Conservation (phyloP, 2,113 vertebrate genomes). For the Formicarius rufipectus region DNA sequence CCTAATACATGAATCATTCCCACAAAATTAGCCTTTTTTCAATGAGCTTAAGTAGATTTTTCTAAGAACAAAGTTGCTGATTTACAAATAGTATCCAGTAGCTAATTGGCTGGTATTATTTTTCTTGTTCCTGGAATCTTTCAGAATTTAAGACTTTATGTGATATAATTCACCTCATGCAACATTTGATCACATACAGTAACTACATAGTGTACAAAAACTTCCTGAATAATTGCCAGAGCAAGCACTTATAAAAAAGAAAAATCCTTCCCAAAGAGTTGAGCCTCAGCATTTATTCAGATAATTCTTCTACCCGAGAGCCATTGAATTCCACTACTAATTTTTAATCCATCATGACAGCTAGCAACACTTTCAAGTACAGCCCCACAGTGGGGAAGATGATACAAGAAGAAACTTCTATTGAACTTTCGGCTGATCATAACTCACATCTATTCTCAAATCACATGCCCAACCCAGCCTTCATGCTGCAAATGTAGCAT, state of each 20-base stretch:
- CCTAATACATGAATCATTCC: background rate
- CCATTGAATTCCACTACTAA: background rate
- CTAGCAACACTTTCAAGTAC: background rate
- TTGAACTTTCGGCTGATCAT: background rate
- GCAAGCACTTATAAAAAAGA: background rate
- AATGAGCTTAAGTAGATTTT: background rate
- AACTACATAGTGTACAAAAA: background rate
- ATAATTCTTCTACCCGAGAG: background rate
- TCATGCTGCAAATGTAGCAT: background rate
- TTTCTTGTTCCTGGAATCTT: background rate
- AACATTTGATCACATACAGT: background rate
- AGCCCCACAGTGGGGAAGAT: background rate
- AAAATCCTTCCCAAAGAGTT: background rate
- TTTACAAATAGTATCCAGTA: background rate
- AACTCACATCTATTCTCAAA: background rate
- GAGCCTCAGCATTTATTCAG: background rate
- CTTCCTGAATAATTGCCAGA: background rate
- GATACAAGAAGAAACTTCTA: background rate
- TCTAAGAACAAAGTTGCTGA: background rate
- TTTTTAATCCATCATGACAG: background rate
- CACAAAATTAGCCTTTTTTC: background rate
- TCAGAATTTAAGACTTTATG: background rate
- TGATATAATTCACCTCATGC: accelerated
- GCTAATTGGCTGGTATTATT: background rate
- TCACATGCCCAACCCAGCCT: background rate